These are phyloP conservation scores for Orcinus orca DNA, from an alignment of 2,113 vertebrate genomes.

Conservation along the genomic window DNA sequence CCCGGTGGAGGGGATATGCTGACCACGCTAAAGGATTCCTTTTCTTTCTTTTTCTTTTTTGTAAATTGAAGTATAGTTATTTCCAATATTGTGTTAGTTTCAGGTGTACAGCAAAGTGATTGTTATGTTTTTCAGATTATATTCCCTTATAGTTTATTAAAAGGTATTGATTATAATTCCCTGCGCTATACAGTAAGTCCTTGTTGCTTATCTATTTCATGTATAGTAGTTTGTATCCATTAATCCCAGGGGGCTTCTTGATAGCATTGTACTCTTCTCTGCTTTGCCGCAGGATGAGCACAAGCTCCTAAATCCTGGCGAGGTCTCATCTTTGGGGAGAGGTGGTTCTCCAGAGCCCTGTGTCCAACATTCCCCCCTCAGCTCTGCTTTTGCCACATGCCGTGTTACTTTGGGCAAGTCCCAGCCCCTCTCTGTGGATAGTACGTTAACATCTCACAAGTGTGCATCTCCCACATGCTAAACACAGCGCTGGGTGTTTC, in stretches of 20 bases:
- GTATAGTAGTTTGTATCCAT: background rate
- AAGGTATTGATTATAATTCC: background rate
- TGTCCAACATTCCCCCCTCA: background rate
- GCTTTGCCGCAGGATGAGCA: background rate
- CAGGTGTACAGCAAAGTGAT: background rate
- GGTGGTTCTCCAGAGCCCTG: background rate
- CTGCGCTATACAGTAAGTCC: background rate
- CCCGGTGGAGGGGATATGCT: accelerated
- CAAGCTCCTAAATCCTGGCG: background rate
- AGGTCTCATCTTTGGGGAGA: background rate
- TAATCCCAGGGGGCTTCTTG: background rate
- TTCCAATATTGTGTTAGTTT: background rate
- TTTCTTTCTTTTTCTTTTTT: background rate
- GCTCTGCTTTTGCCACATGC: background rate
- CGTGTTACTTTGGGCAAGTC: background rate
- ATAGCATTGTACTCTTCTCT: too few relatives aligned
- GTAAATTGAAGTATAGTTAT: too few relatives aligned
- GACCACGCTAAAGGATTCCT: accelerated
- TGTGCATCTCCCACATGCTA: accelerated
- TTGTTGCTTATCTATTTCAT: background rate
- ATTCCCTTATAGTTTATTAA: background rate
- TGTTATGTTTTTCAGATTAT: background rate
- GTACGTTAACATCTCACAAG: background rate
- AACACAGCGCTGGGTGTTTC: accelerated
- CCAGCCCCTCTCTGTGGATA: background rate